Base-by-base conservation (phyloP, 2,113 vertebrate species). In the Lasiurus cinereus region DNA sequence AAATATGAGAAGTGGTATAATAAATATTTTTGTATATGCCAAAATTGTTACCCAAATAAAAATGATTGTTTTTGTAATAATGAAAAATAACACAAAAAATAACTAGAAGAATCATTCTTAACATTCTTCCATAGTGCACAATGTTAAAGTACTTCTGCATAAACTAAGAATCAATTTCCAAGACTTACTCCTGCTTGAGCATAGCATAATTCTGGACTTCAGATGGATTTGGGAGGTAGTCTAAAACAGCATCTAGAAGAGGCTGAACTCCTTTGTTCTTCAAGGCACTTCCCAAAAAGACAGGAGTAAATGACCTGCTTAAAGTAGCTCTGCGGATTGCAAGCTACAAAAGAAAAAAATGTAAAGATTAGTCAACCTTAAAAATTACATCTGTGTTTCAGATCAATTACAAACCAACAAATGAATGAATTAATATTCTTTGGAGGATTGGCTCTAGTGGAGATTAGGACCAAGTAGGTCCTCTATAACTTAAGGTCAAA, bases 181-280 rank as follows among this genome's bases (percentile, higher is more conserved):
- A 12, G 7, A 98, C 99, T 98, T 93, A 99, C 99, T 98, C 98
- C 6, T 99, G 77, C 94, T 99, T 99, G 46, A 98, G 97, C 74
- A 99, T 97, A 36, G 99, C 99, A 0, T 99, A 99, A 97, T 99
- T 99, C 92, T 98, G 98, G 54, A 99, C 99, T 97, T 99, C 99
- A 0, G 98, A 98, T 11, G 99, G 99, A 78, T 99, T 98, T 2
- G 99, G 99, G 66, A 99, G 98, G 79, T 99, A 99, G 18, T 99
- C 99, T 93, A 99, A 96, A 54, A 99, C 98, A 0, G 99, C 99
- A 27, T 99, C 98, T 96, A 99, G 95, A 11, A 99, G 97, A 0
- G 99, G 99, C 94, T 99, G 99, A 3, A 99, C 98, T 3, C 99
- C 99, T 97, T 99, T 99, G 97, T 99, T 99, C 98, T 99, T 99